These are phyloP conservation scores for Channa striata DNA, from an alignment of 2,797 vertebrate genomes.

Conservation along the genomic window DNA sequence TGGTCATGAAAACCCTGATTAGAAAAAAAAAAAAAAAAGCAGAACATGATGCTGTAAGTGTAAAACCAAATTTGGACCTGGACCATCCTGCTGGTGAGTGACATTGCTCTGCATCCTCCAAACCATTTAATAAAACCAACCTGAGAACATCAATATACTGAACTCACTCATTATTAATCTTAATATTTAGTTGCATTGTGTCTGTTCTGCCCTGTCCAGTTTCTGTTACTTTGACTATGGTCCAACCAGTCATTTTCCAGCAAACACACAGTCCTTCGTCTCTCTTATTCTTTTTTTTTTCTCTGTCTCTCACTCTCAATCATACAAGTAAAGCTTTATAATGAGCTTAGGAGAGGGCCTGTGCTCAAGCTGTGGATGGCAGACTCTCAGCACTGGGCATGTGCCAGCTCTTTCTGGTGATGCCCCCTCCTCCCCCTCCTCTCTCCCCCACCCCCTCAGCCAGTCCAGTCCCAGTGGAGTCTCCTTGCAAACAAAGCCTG, in stretches of 20 bases:
- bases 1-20: too few relatives aligned
- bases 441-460: constrained; percentile 30
- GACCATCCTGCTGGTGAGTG: not conserved
- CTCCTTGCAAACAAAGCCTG: constrained; percentile 74
- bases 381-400: constrained; percentile 74
- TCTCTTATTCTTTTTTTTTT: constrained; percentile 24
- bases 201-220: not conserved
- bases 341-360: constrained; percentile 68
- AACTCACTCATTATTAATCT: not conserved
- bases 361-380: constrained; percentile 77
- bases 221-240: not conserved
- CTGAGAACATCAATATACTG: not conserved
- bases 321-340: constrained; percentile 70
- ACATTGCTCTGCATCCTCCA: not conserved
- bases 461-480: constrained; percentile 70
- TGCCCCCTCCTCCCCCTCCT: constrained; percentile 28
- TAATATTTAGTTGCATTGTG: constrained; percentile 4
- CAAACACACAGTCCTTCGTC: constrained; percentile 8
- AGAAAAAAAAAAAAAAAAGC: too few relatives aligned
- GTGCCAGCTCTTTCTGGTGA: constrained; percentile 75
- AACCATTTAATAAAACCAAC: constrained; percentile 2
- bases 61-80: not conserved
- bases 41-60: too few relatives aligned
- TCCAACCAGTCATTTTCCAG: constrained; percentile 15
- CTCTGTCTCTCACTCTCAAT: constrained; percentile 47